Base-by-base conservation (phyloP, 2,888 invertebrate genomes). In the Drosophila rellima region DNA sequence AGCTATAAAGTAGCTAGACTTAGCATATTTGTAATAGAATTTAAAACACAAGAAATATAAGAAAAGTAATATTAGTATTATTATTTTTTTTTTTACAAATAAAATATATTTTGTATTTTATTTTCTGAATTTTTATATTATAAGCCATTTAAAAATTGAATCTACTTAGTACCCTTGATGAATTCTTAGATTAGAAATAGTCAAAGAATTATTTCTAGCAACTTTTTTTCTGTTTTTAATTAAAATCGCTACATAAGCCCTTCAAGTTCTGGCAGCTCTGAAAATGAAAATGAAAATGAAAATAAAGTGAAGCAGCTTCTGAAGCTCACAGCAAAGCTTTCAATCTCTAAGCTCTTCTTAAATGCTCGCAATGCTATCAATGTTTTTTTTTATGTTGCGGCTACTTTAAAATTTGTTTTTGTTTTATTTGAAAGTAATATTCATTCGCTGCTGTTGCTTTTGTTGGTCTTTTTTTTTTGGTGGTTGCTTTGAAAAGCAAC, bases 401-500 rank as follows among this genome's bases (percentile, higher is more conserved):
- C 47, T 64, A 51, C 50, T 44, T 57, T 5, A 39, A 42, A 51
- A 44, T 59, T 54, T 54, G 33, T 37, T 56, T 33, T 51, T 61
- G 47, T 33, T 54, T 63, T 52, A 69, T 78, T 75, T 78, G 78
- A 78, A 76, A 78, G 78, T 78, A 69, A 78, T 62, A 62, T 54
- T 40, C 51, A 29, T 10, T 13, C 13, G 33, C 39, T 55, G 40
- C 40, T 29, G 35, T 39, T 62, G 39, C 37, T 42, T 33, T 47
- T 50, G 15, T 13, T 59, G 40, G n/a, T n/a, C n/a, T n/a, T n/a
- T 72, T 70, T 37, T 70, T 64, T 57, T 65, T 63, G 47, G 37
- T 48, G 54, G 23, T 23, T 44, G 40, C 20, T 51, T 63, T 42
- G 37, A 44, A 74, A 78, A 64, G 45, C 78, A 77, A 77, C 77